These are phyloP conservation scores for Periophthalmodon schlosseri DNA, from an alignment of 2,113 vertebrate species.

Conservation along the genomic window DNA sequence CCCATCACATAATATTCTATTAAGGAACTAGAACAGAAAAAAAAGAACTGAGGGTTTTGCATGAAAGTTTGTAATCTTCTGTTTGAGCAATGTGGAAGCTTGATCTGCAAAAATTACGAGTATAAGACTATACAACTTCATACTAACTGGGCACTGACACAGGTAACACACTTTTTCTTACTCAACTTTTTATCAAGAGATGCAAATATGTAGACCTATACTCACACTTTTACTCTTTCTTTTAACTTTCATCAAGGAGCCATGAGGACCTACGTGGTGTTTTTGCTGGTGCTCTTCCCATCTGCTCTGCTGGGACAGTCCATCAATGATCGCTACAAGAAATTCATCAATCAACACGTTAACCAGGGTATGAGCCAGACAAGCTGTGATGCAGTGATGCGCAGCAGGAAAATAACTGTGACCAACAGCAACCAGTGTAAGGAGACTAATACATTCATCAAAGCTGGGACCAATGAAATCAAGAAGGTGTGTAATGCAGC, in stretches of 20 bases:
- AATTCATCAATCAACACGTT: constrained; percentile 11
- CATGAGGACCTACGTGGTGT: constrained; percentile 31
- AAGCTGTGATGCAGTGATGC: not conserved
- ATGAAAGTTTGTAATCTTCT: too few species aligned
- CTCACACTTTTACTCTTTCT: too few species aligned
- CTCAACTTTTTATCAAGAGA: too few species aligned
- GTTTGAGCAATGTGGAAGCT: too few species aligned
- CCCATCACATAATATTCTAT: too few species aligned
- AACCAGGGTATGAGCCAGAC: accelerated
- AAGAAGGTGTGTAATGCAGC: accelerated
- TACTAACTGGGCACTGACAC: too few species aligned
- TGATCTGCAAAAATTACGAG: too few species aligned
- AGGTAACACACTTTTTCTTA: too few species aligned
- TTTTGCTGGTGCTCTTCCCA: constrained; percentile 38
- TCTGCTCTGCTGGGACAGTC: constrained; percentile 9
- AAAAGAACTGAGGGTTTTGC: too few species aligned
- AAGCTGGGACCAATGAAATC: not conserved
- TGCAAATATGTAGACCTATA: too few species aligned
- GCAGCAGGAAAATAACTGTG: accelerated
- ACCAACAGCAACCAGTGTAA: constrained; percentile 21
- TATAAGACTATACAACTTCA: too few species aligned
- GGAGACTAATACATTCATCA: constrained; percentile 35
- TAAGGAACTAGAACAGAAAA: constrained; percentile 19
- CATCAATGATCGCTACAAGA: not conserved
- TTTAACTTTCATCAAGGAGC: too few species aligned